Evolutionary conservation across 2,113 vertebrate species (phyloP), one percentile per base, ranked within the genome.

Genomic region (Arvicanthis niloticus): DNA sequence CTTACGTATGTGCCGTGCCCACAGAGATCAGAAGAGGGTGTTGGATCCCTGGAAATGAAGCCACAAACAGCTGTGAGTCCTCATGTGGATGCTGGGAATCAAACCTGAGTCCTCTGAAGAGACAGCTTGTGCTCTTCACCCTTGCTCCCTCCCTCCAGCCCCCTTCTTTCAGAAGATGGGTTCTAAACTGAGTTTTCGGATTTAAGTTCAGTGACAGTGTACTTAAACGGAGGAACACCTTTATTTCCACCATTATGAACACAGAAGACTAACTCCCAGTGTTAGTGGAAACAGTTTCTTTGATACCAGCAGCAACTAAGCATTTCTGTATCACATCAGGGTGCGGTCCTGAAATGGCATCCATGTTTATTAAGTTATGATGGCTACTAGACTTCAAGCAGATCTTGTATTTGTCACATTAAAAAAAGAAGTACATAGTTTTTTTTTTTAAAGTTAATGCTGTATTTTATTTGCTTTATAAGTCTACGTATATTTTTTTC

Each of bases 381-480:
- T 45, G 76, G 56, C 56, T 76, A 51, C 58, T n/a, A 75, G 84
- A 88, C 19, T 88, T 96, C 51, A 81, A 92, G 37, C 60, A 51
- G 0, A 77, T 62, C 5, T 82, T 82, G 34, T 87, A 68, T 62
- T 80, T 84, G 91, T 70, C 17, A 77, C 24, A 22, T 67, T 96
- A 80, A 90, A 91, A 91, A 85, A 86, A 88, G 51, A 86, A 45
- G 22, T 34, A 73, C 4, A 48, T 60, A 51, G 7, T 92, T 94
- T 65, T 45, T 45, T 45, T 45, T 45, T 65, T 5, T 8, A 58
- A 45, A 80, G 26, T 40, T 78, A 72, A 29, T 58, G 58, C 37
- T 82, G 1, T 51, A 90, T 62, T 93, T 97, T 53, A 95, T 56
- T 94, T 93, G 73, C 31, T 92, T 94, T 93, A 60, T 3, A 91